A percentile compares a stretch with the other conserved stretches of the same genome.
phyloP scores from a whole-genome alignment of 2,888 invertebrate species.

The Torymus tubicola region DNA sequence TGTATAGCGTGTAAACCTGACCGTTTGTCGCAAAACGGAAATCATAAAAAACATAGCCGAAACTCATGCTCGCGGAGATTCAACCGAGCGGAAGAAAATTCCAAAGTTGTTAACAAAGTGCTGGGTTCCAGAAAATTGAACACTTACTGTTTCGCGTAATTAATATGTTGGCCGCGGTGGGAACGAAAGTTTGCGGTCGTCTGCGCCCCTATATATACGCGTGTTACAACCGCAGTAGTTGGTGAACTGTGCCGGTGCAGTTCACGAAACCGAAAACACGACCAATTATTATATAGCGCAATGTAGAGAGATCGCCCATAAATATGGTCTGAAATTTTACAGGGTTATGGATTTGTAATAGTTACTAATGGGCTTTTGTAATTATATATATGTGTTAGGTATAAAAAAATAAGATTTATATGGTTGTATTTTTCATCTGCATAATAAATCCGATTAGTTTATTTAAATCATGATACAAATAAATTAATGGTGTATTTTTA shows the following conservation, averaged over 20 bases:
- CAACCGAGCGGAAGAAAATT: conserved; percentile 14
- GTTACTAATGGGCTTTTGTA: no score
- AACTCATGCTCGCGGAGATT: background rate
- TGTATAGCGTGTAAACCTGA: background rate
- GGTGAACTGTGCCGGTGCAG: conserved; percentile 60
- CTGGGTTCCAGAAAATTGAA: conserved; percentile 73
- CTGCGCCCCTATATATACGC: background rate
- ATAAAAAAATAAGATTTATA: no score
- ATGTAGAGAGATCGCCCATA: background rate
- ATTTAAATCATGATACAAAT: no score
- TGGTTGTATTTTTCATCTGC: no score
- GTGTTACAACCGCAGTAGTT: conserved; percentile 41
- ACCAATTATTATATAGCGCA: conserved; percentile 62
- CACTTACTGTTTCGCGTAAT: conserved; percentile 69
- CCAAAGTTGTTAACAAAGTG: conserved; percentile 36
- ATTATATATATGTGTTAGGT: no score
- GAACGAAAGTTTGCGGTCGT: conserved; percentile 73
- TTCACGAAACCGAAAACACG: conserved; percentile 57
- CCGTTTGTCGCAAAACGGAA: conserved; percentile 2
- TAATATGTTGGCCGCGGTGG: conserved; percentile 71
- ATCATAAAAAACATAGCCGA: background rate
- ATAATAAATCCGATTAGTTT: no score
- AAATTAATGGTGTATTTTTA: no score
- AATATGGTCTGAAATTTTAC: no score
- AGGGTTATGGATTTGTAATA: no score